These are phyloP conservation scores for Dermolepida albohirtum DNA, from an alignment of 2,888 invertebrate species.

Conservation along the genomic window DNA sequence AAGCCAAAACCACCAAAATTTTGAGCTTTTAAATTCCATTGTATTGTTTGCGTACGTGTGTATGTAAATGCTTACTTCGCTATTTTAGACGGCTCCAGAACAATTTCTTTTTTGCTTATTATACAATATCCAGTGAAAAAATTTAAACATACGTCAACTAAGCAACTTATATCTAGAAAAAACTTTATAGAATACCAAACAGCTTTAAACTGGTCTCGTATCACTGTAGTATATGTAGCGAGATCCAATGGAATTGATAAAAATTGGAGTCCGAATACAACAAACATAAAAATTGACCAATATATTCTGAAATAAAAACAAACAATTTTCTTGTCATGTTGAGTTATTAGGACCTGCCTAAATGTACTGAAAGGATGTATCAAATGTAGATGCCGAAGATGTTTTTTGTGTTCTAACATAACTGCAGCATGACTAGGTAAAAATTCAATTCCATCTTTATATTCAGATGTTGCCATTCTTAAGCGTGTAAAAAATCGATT, in stretches of 20 bases:
- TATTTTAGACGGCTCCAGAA: constrained; percentile 53
- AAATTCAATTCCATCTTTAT: constrained; percentile 57
- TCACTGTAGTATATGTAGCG: constrained; percentile 53
- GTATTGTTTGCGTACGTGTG: too few species aligned
- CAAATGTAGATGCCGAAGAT: constrained; percentile 58
- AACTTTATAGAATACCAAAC: constrained; percentile 54
- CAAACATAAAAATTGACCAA: constrained; percentile 61
- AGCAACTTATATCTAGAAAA: constrained; percentile 54
- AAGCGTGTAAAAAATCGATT: constrained; percentile 40
- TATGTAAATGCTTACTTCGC: constrained; percentile 1
- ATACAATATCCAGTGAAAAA: constrained; percentile 62
- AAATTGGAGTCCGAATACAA: constrained; percentile 53
- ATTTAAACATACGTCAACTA: constrained; percentile 59
- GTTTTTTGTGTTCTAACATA: constrained; percentile 60
- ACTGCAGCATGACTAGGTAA: constrained; percentile 60
- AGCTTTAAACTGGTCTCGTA: neutral
- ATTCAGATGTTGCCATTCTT: constrained; percentile 57
- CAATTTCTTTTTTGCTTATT: constrained; percentile 53
- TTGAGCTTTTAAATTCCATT: too few species aligned
- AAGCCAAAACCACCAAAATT: neutral
- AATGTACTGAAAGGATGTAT: constrained; percentile 64
- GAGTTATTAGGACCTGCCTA: constrained; percentile 50
- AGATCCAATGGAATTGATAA: constrained; percentile 59
- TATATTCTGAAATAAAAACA: constrained; percentile 53
- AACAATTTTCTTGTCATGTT: constrained; percentile 4